Evolutionary conservation across 2,113 vertebrate species (phyloP).

Genomic region (Desmodus rotundus): DNA sequence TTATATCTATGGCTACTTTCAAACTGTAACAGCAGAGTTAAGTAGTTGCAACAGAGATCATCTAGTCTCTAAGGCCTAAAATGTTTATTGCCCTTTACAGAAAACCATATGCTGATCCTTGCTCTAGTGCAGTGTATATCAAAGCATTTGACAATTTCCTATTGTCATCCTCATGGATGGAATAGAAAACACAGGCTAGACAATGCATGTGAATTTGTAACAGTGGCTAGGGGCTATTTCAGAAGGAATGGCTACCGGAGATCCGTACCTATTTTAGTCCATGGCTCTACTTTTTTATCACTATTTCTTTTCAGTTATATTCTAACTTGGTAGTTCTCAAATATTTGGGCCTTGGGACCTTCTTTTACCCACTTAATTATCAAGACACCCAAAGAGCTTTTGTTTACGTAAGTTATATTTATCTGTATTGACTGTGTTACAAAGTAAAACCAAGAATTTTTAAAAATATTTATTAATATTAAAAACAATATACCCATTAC

Average conservation of each 20-base stretch:
- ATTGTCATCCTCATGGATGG: not conserved
- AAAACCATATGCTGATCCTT: not conserved
- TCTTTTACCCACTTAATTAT: not conserved
- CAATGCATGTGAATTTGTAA: not conserved
- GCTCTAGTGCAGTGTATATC: not conserved
- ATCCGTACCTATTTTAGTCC: not conserved
- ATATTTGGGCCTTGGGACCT: not conserved
- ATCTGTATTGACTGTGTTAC: not conserved
- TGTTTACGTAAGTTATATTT: not conserved
- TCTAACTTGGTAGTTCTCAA: not conserved
- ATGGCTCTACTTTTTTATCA: not conserved
- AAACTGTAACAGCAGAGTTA: not conserved
- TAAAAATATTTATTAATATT: not conserved
- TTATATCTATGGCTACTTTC: not conserved
- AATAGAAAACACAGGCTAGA: not conserved
- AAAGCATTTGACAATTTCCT: not conserved
- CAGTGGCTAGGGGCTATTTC: not conserved
- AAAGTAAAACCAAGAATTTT: slow-evolving; percentile 1
- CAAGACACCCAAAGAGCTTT: not conserved
- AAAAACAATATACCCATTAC: not conserved
- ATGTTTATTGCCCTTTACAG: not conserved
- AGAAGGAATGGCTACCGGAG: not conserved
- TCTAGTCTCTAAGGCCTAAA: not conserved
- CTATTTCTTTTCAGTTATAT: not conserved
- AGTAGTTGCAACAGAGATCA: not conserved